Percentiles rank a stretch among this genome's conserved stretches.
Conservation (phyloP, 1,140 invertebrate species). For the Euura saliciscinereae region DNA sequence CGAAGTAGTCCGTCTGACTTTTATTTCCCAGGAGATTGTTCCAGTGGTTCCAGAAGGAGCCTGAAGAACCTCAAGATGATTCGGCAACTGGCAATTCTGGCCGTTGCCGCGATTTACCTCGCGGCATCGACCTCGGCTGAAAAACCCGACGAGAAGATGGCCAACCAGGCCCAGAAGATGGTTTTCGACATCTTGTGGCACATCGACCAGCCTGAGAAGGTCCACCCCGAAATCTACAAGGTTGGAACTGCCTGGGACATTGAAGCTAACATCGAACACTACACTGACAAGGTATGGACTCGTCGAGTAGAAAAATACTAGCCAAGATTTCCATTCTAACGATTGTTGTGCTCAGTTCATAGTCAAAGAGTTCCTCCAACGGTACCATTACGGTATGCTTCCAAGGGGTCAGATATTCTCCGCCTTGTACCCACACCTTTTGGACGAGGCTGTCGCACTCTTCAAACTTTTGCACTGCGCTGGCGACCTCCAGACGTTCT, state of each 20-base stretch:
- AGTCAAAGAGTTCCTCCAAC: constrained; percentile 14
- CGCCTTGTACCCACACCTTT: constrained; percentile 64
- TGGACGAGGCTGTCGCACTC: constrained; percentile 66
- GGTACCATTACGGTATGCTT: constrained; percentile 42
- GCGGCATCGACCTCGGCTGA: too few relatives aligned
- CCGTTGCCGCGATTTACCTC: constrained; percentile 16
- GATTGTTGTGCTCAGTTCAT: neutral
- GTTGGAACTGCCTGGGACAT: constrained; percentile 53
- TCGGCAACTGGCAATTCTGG: constrained; percentile 36
- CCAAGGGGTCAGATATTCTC: constrained; percentile 68
- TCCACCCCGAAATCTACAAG: constrained; percentile 29
- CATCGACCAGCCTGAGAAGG: constrained; percentile 12
- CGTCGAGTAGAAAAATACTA: neutral
- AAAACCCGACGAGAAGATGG: constrained; percentile 45
- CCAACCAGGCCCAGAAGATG: constrained; percentile 45
- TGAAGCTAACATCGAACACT: constrained; percentile 60
- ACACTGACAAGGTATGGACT: constrained; percentile 44
- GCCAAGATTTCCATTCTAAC: neutral
- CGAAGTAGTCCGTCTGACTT: too few relatives aligned
- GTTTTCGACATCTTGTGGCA: neutral
- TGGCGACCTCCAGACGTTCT: constrained; percentile 62
- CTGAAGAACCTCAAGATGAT: constrained; percentile 25
- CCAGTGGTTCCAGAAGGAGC: too few relatives aligned
- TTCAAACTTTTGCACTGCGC: constrained; percentile 74
- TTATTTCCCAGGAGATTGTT: too few relatives aligned